Evolutionary conservation across 2,797 vertebrate species (phyloP), one percentile per base, ranked within the genome.

Genomic region (Zalophus californianus): DNA sequence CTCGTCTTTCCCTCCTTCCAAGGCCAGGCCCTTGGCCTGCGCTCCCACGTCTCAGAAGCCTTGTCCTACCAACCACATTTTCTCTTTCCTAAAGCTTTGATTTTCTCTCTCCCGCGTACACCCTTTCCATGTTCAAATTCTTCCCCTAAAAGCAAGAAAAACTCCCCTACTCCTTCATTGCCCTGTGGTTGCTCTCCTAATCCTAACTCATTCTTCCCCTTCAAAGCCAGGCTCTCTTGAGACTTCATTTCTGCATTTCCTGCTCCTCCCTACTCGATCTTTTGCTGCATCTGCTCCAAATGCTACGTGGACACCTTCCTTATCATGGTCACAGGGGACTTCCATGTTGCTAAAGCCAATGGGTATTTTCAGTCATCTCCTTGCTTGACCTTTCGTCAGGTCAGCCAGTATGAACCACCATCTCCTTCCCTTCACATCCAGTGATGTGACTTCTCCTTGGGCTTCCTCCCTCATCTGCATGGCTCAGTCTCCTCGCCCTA

Each of bases 291-390:
- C 83, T 66, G 50, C 80, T 44, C 70, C 80, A 27, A 4, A 86
- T 52, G 48, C 50, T 75, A 70, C 13, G 23, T 4, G 20, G 52
- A 54, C 35, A 52, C 73, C 16, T 44, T 64, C 82, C 91, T 90
- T 79, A 38, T 66, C 73, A 13, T 18, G 58, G 58, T 62, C n/a
- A 20, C 44, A 0, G 7, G 78, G 78, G 62, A 44, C 29, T 87
- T 86, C 85, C 44, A 44, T 41, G 72, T 78, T 78, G 82, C 82
- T 75, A 86, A 96, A 78, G 93, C 60, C 70, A 41, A 27, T 16
- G 94, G 72, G 4, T 58, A n/a, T 66, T 83, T 70, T 75, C 25
- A 27, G 60, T 66, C 73, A 86, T 85, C 27, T 14, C 94, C 94
- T 96, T 14, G 41, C 52, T 70, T 93, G 91, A 93, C 91, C 91